Evolutionary conservation across 2,888 invertebrate species (phyloP), one percentile per base, ranked within the genome.

Genomic region (Mythimna vitellina): DNA sequence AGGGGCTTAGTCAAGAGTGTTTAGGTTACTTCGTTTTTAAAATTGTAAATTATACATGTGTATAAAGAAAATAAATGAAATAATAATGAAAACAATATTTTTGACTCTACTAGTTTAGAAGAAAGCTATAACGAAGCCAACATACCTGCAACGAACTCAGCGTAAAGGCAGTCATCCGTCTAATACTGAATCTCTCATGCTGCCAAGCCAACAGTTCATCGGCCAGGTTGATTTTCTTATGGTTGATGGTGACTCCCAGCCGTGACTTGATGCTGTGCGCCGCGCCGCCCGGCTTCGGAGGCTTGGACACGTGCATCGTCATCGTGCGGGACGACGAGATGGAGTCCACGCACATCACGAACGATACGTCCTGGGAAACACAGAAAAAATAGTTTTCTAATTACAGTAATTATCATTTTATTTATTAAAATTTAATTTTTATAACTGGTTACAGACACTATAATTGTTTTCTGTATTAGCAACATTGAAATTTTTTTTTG

Each of bases 211-310:
- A 93, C 70, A 98, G 97, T 84, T 98, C 98, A 67, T 99, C 99
- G 0, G 99, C 99, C 69, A 99, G 95, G 96, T 99, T 99, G 86
- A 99, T 99, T 96, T 99, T 99, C 95, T 99, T 99, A 89, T 99
- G 99, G 10, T 97, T 97, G 61, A 98, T 97, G 77, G 98, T 97
- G 0, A 96, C 92, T 1, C 95, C 93, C 2, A 96, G 91, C 0
- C 93, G 86, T 97, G 91, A 97, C 96, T 89, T 98, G 69, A 98
- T 96, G 14, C 97, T 94, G 82, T 97, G 97, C 9, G 98, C 97
- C 0, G 98, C 96, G 0, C 98, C 98, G 68, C 98, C 98, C 25
- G 99, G 97, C 89, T 98, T 98, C 0, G 99, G 99, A 0, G 99
- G 99, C 94, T 99, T 99, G 0, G 99, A 99, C 10, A 99, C 99